Evolutionary conservation across 2,888 invertebrate species (phyloP), one percentile per base, ranked within the genome.

Genomic region (Yponomeuta malinellus): DNA sequence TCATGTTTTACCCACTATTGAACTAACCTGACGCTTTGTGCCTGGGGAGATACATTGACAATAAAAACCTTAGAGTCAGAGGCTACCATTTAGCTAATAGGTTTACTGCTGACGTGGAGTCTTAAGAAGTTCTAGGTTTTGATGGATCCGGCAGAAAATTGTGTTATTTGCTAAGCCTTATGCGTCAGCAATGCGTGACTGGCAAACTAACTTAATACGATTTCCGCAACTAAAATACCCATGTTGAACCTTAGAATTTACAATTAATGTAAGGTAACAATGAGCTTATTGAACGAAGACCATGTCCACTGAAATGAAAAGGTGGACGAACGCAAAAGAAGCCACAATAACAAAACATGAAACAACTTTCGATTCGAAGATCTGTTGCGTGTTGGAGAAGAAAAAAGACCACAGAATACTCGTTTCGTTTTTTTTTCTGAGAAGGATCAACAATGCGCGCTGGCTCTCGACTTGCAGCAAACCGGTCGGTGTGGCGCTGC

Each of bases 361-460:
- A 71, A 71, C 71, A 71, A 71, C 70, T 71, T 71, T 74, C 70
- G 69, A 71, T 71, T 68, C 71, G 71, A 37, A 64, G 70, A 66
- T 72, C 64, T 71, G 67, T 71, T 52, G 76, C 75, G 78, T 76
- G 76, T 74, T 74, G 78, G 77, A 79, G 81, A 83, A 79, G 81
- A 84, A 83, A 87, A 85, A 84, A 29, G 81, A 75, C 73, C 74
- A 59, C 52, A 59, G 52, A 59, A 59, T 59, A 78, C 83, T 82
- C 83, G 86, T 89, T 89, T 88, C 84, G 82, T 89, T 89, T 76
- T 75, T 84, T 75, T 84, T 85, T 80, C 86, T 84, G 86, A 82
- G 84, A 83, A 85, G 88, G 84, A 88, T 85, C 88, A 85, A 85
- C 89, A 87, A 85, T 87, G 89, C 87, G 80, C 76, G 76, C 78